A percentile compares a stretch with the other conserved stretches of the same genome.
Conservation (phyloP, 1,140 invertebrate genomes). For the Lucilia cuprina region DNA sequence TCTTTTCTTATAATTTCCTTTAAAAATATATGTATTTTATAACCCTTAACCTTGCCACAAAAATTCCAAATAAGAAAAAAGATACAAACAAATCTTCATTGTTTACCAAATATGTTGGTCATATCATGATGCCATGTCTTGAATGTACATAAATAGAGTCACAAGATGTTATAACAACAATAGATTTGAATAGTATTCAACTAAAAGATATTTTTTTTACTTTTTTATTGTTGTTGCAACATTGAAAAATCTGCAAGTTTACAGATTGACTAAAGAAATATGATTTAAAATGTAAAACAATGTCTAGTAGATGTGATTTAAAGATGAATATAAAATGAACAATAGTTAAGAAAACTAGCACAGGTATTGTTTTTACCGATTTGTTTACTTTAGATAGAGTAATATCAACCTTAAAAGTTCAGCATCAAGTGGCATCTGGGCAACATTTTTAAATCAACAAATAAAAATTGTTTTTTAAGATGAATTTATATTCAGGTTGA, state of each 20-base stretch:
- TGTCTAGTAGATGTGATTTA: not conserved
- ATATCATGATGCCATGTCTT: not conserved
- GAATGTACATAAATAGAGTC: not conserved
- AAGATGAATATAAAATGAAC: not conserved
- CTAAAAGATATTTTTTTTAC: not conserved
- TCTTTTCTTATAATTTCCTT: too few relatives aligned
- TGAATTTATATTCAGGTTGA: too few relatives aligned
- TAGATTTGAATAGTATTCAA: not conserved
- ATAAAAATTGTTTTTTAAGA: not conserved
- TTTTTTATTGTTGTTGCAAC: too few relatives aligned
- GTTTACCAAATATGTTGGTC: not conserved
- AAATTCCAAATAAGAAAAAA: not conserved
- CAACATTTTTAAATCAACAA: not conserved
- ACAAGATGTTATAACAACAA: not conserved
- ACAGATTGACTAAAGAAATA: not conserved
- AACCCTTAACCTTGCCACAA: conserved; percentile 9
- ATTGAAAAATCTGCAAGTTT: too few relatives aligned
- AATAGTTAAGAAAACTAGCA: not conserved
- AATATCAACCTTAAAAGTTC: not conserved
- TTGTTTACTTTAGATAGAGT: not conserved
- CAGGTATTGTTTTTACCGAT: not conserved
- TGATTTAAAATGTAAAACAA: not conserved
- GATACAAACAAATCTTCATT: not conserved
- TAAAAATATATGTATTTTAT: not conserved
- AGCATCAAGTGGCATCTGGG: not conserved